Evolutionary conservation across 2,113 vertebrate species (phyloP).

Genomic region (Psettodes erumei): DNA sequence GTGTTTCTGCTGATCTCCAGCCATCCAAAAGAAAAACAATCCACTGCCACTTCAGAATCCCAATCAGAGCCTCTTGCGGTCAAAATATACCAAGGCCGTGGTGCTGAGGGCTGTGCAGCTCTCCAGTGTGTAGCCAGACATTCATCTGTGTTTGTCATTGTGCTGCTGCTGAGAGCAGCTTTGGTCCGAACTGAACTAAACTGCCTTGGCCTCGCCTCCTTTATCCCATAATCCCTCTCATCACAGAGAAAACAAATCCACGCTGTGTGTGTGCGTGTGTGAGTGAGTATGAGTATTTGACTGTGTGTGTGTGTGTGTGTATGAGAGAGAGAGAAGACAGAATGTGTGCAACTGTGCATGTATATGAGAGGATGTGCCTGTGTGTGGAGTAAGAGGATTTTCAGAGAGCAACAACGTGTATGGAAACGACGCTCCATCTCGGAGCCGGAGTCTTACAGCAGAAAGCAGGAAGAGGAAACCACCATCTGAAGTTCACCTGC

Average conservation of each 20-base stretch:
- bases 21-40: conserved; percentile 46
- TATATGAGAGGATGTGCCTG: conserved; percentile 4
- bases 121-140: conserved; percentile 54
- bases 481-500: conserved; percentile 40
- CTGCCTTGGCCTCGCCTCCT: conserved; percentile 72
- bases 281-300: background rate
- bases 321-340: conserved; percentile 40
- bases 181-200: conserved; percentile 77
- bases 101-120: conserved; percentile 37
- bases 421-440: conserved; percentile 43
- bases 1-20: conserved; percentile 32
- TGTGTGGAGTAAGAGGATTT: conserved; percentile 79
- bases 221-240: conserved; percentile 86
- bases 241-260: conserved; percentile 84
- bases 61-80: conserved; percentile 43
- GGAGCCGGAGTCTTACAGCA: conserved; percentile 24
- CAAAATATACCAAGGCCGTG: background rate
- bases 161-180: conserved; percentile 67
- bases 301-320: conserved; percentile 29
- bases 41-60: conserved; percentile 39
- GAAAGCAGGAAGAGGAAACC: conserved; percentile 17
- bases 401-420: conserved; percentile 33
- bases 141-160: conserved; percentile 68
- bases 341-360: conserved; percentile 23
- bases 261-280: conserved; percentile 59